Percentiles rank a stretch among this genome's conserved stretches.
These are phyloP conservation scores for Protosalanx chinensis DNA, from an alignment of 2,797 vertebrate genomes.

Conservation along the genomic window DNA sequence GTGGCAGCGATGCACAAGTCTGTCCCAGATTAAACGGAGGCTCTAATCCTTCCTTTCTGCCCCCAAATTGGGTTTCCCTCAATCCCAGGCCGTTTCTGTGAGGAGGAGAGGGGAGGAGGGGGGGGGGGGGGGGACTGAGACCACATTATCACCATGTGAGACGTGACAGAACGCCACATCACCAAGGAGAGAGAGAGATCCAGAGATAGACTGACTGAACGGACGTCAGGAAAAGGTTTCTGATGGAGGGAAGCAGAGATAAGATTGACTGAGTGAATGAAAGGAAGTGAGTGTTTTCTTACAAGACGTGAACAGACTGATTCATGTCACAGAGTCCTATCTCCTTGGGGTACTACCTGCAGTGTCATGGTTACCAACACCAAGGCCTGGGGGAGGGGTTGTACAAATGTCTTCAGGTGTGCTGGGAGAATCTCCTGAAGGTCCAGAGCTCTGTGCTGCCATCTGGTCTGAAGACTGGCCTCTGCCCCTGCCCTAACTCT, in stretches of 20 bases:
- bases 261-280: background rate
- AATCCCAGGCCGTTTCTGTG: constrained; percentile 69
- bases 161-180: constrained; percentile 44
- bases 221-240: background rate
- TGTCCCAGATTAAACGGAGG: constrained; percentile 74
- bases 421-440: too few relatives aligned
- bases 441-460: too few relatives aligned
- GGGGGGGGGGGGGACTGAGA: constrained; percentile 55
- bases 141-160: constrained; percentile 66
- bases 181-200: constrained; percentile 42
- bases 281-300: constrained; percentile 32
- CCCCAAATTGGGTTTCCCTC: constrained; percentile 74
- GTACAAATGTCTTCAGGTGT: too few relatives aligned
- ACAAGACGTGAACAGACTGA: constrained; percentile 40
- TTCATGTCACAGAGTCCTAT: constrained; percentile 48
- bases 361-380: too few relatives aligned
- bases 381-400: too few relatives aligned
- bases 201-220: constrained; percentile 1
- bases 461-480: background rate
- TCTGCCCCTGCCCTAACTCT: background rate
- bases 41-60: constrained; percentile 75
- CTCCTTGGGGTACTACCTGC: too few relatives aligned
- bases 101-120: constrained; percentile 41
- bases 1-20: constrained; percentile 57
- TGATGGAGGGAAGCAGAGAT: constrained; percentile 5